Evolutionary conservation across 2,113 vertebrate genomes (phyloP).

Genomic region (Nerophis ophidion): DNA sequence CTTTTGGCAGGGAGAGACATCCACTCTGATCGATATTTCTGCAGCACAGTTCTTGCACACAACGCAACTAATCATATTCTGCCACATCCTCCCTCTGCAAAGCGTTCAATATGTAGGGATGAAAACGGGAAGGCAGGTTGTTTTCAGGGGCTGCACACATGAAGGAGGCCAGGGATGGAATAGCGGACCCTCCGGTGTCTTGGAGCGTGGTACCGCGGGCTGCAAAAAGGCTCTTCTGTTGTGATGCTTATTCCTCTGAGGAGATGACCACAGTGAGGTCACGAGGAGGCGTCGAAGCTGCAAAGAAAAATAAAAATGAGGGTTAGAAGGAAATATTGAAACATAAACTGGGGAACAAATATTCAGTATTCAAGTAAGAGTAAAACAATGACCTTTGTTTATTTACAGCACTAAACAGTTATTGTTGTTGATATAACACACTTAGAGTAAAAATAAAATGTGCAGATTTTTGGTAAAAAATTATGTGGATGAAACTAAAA

Average conservation of each 20-base stretch:
- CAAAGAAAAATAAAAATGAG: conserved; percentile 12
- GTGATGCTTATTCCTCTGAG: conserved; percentile 17
- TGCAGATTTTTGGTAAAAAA: no score
- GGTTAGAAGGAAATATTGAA: not conserved
- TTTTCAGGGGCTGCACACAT: conserved; percentile 40
- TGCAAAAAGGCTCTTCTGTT: conserved; percentile 19
- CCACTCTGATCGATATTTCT: conserved; percentile 32
- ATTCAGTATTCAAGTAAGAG: no score
- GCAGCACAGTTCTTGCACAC: conserved; percentile 24
- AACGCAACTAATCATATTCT: conserved; percentile 7
- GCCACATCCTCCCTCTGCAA: not conserved
- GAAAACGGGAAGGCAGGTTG: conserved; percentile 57
- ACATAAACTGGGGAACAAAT: no score
- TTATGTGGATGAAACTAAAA: no score
- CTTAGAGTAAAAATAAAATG: no score
- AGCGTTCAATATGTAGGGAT: conserved; percentile 51
- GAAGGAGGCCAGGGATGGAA: conserved; percentile 32
- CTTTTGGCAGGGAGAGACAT: conserved; percentile 49
- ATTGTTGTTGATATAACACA: no score
- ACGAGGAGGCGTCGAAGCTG: conserved; percentile 74
- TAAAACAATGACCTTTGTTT: no score
- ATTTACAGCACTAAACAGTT: no score
- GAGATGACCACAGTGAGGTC: conserved; percentile 50
- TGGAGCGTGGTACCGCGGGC: conserved; percentile 23
- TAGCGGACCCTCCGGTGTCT: conserved; percentile 28